These are phyloP conservation scores for Myotis myotis DNA, from an alignment of 2,797 vertebrate genomes.

Conservation along the genomic window DNA sequence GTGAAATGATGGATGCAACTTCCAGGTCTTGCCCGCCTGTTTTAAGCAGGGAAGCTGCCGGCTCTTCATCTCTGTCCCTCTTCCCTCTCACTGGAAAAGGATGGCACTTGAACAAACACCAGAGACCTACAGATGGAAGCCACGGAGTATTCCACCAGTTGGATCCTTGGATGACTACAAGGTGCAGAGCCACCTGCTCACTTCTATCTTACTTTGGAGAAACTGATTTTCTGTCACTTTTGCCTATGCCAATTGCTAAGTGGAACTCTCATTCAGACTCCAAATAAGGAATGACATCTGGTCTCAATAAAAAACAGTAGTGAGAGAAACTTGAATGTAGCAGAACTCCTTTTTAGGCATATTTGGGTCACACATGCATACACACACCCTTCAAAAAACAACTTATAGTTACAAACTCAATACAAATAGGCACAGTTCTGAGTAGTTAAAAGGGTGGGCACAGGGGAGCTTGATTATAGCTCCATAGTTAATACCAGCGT, in stretches of 20 bases:
- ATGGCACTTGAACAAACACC: not conserved
- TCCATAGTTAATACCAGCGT: not conserved
- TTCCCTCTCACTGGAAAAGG: not conserved
- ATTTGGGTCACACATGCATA: not conserved
- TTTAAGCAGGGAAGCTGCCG: not conserved
- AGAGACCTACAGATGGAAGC: not conserved
- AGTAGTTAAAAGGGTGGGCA: not conserved
- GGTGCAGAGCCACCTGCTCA: not conserved
- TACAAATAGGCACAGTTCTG: not conserved
- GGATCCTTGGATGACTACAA: not conserved
- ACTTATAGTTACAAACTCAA: not conserved
- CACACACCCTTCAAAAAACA: not conserved
- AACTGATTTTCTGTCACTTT: not conserved
- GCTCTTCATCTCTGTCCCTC: not conserved
- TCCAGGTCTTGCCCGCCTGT: not conserved
- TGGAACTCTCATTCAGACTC: not conserved
- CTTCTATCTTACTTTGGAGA: not conserved
- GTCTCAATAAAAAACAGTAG: not conserved
- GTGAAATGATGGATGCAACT: not conserved
- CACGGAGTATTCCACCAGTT: not conserved
- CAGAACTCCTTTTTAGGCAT: not conserved
- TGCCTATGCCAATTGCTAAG: not conserved
- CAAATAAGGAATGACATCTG: slow-evolving; percentile 19
- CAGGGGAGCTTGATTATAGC: not conserved
- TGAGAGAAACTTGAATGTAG: not conserved